Evolutionary conservation across 2,797 vertebrate genomes (phyloP).

Genomic region (Liasis olivaceus): DNA sequence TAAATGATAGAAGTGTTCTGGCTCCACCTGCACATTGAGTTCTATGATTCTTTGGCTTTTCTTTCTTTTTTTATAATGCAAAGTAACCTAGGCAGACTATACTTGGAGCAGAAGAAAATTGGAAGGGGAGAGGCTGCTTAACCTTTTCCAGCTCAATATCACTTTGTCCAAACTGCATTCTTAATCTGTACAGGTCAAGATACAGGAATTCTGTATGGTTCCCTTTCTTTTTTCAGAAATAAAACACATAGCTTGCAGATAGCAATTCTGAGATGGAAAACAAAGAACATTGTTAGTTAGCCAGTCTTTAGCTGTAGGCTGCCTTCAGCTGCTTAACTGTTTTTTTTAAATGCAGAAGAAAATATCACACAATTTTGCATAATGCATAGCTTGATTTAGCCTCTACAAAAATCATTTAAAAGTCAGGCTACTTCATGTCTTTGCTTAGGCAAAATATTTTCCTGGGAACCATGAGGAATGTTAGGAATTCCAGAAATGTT

Average conservation of each 20-base stretch:
- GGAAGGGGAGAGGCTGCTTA: not conserved
- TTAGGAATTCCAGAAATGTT: constrained; percentile 26
- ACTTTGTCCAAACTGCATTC: not conserved
- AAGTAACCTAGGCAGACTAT: not conserved
- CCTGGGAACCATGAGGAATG: constrained; percentile 20
- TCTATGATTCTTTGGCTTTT: not conserved
- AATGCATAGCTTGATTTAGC: not conserved
- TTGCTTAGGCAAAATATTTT: not conserved
- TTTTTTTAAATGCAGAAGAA: not conserved
- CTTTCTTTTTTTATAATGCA: not conserved
- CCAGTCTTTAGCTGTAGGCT: not conserved
- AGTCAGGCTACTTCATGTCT: not conserved
- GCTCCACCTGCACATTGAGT: not conserved
- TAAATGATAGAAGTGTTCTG: not conserved
- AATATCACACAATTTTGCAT: not conserved
- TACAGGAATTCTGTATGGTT: not conserved
- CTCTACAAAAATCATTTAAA: not conserved
- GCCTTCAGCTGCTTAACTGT: not conserved
- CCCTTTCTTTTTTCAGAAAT: not conserved
- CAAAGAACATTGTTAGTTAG: not conserved
- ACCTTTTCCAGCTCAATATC: not conserved
- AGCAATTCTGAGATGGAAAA: not conserved
- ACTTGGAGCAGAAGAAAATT: not conserved
- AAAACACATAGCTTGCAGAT: not conserved
- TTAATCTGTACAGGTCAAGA: not conserved